Evolutionary conservation across 2,113 vertebrate genomes (phyloP).

Genomic region (Dromaius novaehollandiae): DNA sequence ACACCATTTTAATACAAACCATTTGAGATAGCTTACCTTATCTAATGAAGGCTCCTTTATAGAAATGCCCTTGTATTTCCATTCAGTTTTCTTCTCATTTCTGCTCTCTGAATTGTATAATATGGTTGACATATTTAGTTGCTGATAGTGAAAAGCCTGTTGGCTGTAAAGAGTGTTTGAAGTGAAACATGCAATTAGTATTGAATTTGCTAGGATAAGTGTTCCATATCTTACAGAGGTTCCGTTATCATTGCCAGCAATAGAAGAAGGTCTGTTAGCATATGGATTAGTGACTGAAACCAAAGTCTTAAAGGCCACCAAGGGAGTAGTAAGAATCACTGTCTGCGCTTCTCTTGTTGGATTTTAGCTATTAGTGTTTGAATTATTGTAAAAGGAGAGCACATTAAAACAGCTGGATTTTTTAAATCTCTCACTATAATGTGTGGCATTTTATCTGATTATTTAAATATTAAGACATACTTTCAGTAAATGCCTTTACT

Average conservation of each 20-base stretch:
- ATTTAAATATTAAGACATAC: neutral
- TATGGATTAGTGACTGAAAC: conserved; percentile 42
- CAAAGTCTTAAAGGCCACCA: conserved; percentile 41
- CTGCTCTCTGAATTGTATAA: neutral
- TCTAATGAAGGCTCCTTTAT: neutral
- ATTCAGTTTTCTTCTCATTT: neutral
- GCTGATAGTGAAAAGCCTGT: neutral
- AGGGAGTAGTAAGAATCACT: conserved; percentile 38
- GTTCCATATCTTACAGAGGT: neutral
- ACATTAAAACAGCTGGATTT: neutral
- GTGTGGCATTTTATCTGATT: neutral
- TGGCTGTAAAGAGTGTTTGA: neutral
- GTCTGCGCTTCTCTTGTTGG: conserved; percentile 7
- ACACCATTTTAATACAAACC: neutral
- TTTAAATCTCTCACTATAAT: neutral
- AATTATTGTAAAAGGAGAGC: conserved; percentile 43
- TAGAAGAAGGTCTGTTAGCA: conserved; percentile 24
- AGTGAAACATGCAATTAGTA: conserved; percentile 16
- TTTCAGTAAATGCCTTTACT: neutral
- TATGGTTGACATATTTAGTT: neutral
- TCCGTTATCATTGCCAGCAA: conserved; percentile 3
- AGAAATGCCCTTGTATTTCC: neutral
- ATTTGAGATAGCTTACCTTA: neutral
- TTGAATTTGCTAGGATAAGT: neutral
- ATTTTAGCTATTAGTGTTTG: conserved; percentile 45